Evolutionary conservation across 2,888 invertebrate species (phyloP).

Genomic region (Leuctra nigra): DNA sequence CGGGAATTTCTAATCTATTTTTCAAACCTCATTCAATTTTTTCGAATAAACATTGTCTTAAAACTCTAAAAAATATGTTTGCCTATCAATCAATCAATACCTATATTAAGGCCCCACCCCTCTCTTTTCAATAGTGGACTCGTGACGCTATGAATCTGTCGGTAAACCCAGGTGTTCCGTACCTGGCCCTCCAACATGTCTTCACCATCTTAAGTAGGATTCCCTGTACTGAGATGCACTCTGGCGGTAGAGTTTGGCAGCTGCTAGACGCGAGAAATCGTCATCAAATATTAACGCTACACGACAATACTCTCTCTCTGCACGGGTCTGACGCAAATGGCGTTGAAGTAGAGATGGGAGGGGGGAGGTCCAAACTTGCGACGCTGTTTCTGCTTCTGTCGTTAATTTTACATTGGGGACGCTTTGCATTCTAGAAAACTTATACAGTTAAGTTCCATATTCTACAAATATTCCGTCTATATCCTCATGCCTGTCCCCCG

Average conservation of each 20-base stretch:
- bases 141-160: too few species aligned
- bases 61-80: too few species aligned
- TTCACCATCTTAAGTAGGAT: neutral
- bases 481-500: neutral
- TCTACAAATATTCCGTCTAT: neutral
- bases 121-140: too few species aligned
- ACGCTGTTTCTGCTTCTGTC: conserved; percentile 14
- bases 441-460: conserved; percentile 15
- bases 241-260: neutral
- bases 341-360: neutral
- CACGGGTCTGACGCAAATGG: neutral
- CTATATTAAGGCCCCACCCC: too few species aligned
- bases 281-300: conserved; percentile 21
- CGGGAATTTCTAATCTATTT: too few species aligned
- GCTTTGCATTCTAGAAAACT: conserved; percentile 18
- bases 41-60: too few species aligned
- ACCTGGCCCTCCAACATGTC: too few species aligned
- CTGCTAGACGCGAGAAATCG: conserved; percentile 2
- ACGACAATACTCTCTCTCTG: conserved; percentile 22
- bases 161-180: too few species aligned
- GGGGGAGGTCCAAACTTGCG: conserved; percentile 1
- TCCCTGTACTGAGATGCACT: neutral
- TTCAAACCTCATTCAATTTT: too few species aligned
- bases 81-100: too few species aligned
- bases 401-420: conserved; percentile 19